Base-by-base conservation (phyloP, 2,888 invertebrate genomes). In the Hipparchia sbordonii region DNA sequence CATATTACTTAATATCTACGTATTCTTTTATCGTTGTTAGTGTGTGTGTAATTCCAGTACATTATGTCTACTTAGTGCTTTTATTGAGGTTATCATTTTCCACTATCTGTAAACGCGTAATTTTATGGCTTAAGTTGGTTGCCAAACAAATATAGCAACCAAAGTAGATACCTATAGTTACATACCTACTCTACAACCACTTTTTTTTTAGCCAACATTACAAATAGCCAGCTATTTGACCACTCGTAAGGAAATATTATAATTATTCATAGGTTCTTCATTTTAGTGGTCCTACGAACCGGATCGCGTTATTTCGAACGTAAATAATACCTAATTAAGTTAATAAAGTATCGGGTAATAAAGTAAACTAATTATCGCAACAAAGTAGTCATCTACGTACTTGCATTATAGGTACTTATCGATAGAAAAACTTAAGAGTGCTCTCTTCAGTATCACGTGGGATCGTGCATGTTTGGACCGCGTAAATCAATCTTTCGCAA, bases 51-150 rank as follows among this genome's bases (percentile, higher is more conserved):
- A 23, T 13, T 45, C n/a, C 12, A 52, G 33, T 33, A 54, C 4
- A 33, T 54, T 4, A 45, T 54, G n/a, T 45, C 56, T 46, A 57
- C 13, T n/a, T 57, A 57, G 13, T 23, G 13, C 46, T 10, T 45
- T 23, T 57, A 57, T 67, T 57, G 56, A 59, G 67, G 56, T 33
- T 63, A 63, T 70, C 61, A n/a, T 48, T n/a, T 7, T 52, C 33
- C 52, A 33, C 12, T 63, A 63, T 63, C 63, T 63, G 3, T 57
- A 67, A 45, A 57, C 52, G 51, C 61, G 45, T 70, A 52, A 52
- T 33, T 54, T 70, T 33, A 39, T 70, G 48, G 23, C 8, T 9
- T 13, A 23, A 23, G 23, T 23, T 23, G 23, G 23, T 23, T 23
- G 23, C 23, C 23, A 23, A 23, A 23, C 23, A 23, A 23, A 23